Base-by-base conservation (phyloP, 2,113 vertebrate species). In the Prunella fulvescens region DNA sequence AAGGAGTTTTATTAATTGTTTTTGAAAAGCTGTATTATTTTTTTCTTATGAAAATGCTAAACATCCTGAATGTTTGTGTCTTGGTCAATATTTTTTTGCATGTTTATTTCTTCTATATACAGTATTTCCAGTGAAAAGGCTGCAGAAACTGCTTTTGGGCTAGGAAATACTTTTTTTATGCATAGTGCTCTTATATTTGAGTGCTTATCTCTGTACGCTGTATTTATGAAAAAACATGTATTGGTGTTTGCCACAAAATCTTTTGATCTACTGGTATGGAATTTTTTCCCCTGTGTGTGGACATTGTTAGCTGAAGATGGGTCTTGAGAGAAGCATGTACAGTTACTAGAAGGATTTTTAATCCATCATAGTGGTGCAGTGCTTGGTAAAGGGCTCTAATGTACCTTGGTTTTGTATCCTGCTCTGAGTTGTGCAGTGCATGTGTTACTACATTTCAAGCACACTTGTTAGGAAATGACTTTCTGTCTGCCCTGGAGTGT, bases 341-440 rank as follows among this genome's bases (percentile, higher is more conserved):
- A 70, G 39, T 44, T 57, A 15, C 24, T 35, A 54, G 73, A 61
- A 88, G 17, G 42, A 26, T 29, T 50, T 79, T 25, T 12, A 67
- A 28, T 62, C 31, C 15, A 6, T 50, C 0, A 0, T 10, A 18
- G 40, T 28, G n/a, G 14, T 81, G 67, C 31, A 19, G 51, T 62
- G 57, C 8, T 64, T 35, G 66, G 33, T 54, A 2, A 79, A 67
- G 74, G 74, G n/a, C 60, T 74, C 24, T 37, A 6, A 14, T 1
- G 13, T 4, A 9, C 47, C 25, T 56, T 16, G 29, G 42, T 9
- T 57, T 45, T 35, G 37, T 3, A 0, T 50, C 42, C 47, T 73
- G 5, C 48, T 69, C 23, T 4, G 12, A 6, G 47, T 19, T 16
- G 26, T 35, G 67, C 45, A 35, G 44, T 39, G 53, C 6, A 10